phyloP scores from a whole-genome alignment of 1,140 invertebrate genomes.

The Antheraea pernyi region DNA sequence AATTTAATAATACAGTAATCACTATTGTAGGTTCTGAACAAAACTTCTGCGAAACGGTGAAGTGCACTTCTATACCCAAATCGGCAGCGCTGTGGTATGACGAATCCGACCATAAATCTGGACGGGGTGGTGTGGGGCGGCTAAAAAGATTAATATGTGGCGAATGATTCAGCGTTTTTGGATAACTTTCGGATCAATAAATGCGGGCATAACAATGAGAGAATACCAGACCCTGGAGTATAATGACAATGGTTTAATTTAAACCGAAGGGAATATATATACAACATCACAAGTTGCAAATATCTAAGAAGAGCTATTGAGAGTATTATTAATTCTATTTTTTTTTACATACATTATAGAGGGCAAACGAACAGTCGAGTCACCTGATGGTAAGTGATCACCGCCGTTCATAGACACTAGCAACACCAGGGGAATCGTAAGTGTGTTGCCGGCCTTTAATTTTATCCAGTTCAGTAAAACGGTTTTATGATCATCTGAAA shows the following conservation, averaged over 20 bases:
- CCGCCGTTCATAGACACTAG: too few species aligned
- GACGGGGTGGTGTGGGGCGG: conserved; percentile 24
- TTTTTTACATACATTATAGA: too few species aligned
- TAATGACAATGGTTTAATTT: conserved; percentile 5
- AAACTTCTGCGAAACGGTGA: conserved; percentile 43
- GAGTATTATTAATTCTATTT: too few species aligned
- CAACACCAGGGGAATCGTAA: too few species aligned
- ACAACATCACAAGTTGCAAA: background rate
- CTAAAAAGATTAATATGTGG: conserved; percentile 50
- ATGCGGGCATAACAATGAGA: conserved; percentile 21
- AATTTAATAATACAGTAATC: conserved; percentile 33
- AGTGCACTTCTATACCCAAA: conserved; percentile 39
- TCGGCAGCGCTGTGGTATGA: conserved; percentile 47
- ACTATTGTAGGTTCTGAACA: conserved; percentile 31
- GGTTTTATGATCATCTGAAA: too few species aligned
- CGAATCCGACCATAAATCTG: conserved; percentile 45
- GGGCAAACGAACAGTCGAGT: too few species aligned
- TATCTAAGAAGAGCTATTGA: background rate
- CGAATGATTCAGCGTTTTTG: conserved; percentile 44
- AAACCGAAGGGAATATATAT: background rate
- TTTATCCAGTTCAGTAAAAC: too few species aligned
- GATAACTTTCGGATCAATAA: conserved; percentile 39
- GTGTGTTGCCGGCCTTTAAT: too few species aligned
- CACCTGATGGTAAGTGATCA: too few species aligned
- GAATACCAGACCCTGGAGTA: conserved; percentile 14